Base-by-base conservation (phyloP, 2,888 invertebrate genomes). In the Morpho deidamia region DNA sequence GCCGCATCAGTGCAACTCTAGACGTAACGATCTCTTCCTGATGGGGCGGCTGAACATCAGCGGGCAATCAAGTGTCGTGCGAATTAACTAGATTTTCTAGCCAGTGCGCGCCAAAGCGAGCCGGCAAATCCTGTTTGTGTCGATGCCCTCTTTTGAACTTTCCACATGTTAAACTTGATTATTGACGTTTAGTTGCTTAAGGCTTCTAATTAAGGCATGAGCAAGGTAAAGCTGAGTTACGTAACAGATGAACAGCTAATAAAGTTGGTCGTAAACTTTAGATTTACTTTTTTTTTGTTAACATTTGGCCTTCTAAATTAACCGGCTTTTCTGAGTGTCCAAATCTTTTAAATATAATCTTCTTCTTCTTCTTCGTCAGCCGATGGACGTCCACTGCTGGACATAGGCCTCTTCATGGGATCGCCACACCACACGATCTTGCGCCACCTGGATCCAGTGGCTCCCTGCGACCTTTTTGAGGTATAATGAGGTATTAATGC, bases 81-180 rank as follows among this genome's bases (percentile, higher is more conserved):
- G 66, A 72, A 69, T 72, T 72, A 71, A 72, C 69, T 76, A 72
- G 73, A 80, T 84, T 84, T 82, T 78, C 81, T 78, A 70, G 64
- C 71, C 71, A 72, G 66, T 77, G 82, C 72, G 61, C 76, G 71
- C 67, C 79, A 80, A 83, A 83, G 62, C 67, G 66, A 58, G 65
- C 62, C 56, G 45, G 55, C 48, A 45, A 34, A 48, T 64, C 64
- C 71, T 11, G 32, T 12, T 40, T 32, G 74, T 71, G 82, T 76
- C 81, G 75, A 76, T 76, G 80, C 74, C 78, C 84, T 70, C 76
- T 72, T 23, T 68, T 81, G 83, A 85, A 84, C 87, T 87, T 86
- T 86, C 84, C 85, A 83, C 82, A 78, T 67, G 76, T 76, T 86
- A 78, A 81, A 82, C 82, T 78, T 82, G 79, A 84, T 83, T 80